These are phyloP conservation scores for Orchestia grillus DNA, from an alignment of 1,140 invertebrate genomes.

Conservation along the genomic window DNA sequence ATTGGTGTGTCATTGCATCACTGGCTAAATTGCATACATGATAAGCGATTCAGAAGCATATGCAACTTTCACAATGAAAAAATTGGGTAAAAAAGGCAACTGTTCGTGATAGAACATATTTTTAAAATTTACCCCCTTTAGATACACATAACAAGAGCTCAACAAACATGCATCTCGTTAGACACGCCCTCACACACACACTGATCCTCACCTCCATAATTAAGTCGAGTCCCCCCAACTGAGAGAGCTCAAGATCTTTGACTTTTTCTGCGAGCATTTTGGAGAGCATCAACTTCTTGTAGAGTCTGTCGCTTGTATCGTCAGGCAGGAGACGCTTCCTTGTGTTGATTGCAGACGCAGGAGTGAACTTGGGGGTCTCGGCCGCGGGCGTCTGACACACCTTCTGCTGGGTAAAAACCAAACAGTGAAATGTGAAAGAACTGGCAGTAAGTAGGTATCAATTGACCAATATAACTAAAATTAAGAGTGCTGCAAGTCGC, in stretches of 20 bases:
- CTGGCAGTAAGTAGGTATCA: background rate
- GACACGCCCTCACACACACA: background rate
- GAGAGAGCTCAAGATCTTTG: background rate
- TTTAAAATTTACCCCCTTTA: background rate
- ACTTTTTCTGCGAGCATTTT: background rate
- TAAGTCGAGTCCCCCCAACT: background rate
- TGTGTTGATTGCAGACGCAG: background rate
- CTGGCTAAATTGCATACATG: background rate
- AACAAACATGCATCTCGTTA: background rate
- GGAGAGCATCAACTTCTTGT: constrained; percentile 12
- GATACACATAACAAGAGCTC: background rate
- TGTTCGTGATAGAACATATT: background rate
- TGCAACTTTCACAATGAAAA: background rate
- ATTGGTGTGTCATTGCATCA: too few relatives aligned
- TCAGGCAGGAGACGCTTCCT: background rate
- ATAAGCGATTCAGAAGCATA: background rate
- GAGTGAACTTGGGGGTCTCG: background rate
- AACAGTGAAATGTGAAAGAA: background rate
- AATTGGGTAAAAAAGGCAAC: background rate
- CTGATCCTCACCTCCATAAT: background rate
- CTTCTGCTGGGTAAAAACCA: too few relatives aligned
- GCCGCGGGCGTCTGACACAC: background rate
- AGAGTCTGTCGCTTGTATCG: background rate
- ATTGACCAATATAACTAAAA: background rate
- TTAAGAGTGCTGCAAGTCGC: background rate